phyloP scores from a whole-genome alignment of 2,113 vertebrate genomes.

The Halichoeres trimaculatus region DNA sequence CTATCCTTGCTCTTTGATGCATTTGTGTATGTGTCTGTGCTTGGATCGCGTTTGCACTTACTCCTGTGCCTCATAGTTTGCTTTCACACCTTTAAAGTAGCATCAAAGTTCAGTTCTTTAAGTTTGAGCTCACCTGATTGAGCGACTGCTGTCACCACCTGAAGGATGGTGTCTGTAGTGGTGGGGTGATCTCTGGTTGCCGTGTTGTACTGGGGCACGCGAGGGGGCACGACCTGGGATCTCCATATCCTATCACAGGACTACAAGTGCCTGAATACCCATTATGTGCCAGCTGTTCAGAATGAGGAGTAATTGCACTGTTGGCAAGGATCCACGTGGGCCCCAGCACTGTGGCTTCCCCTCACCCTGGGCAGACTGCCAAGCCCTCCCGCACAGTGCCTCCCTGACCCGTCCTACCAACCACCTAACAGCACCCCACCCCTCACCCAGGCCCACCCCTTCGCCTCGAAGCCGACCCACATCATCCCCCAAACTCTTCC shows the following conservation, averaged over 20 bases:
- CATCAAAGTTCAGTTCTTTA: neutral
- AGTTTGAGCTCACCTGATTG: slow-evolving; percentile 3
- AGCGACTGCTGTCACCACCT: neutral
- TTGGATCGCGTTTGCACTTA: slow-evolving; percentile 43
- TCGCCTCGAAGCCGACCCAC: slow-evolving; percentile 53
- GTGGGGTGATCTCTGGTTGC: slow-evolving; percentile 44
- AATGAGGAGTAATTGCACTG: slow-evolving; percentile 82
- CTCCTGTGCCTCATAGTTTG: slow-evolving; percentile 13
- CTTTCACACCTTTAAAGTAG: slow-evolving; percentile 17
- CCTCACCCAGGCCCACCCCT: slow-evolving; percentile 59
- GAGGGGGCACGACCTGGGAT: slow-evolving; percentile 74
- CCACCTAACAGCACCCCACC: slow-evolving; percentile 57
- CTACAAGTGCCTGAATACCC: slow-evolving; percentile 76
- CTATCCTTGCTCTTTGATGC: slow-evolving; percentile 58
- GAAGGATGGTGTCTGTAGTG: slow-evolving; percentile 8
- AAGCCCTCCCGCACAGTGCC: slow-evolving; percentile 75
- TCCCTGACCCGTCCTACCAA: slow-evolving; percentile 66
- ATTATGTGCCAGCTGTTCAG: slow-evolving; percentile 84
- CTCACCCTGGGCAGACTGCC: slow-evolving; percentile 63
- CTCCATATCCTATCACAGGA: slow-evolving; percentile 74
- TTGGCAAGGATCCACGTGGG: slow-evolving; percentile 78
- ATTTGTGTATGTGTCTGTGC: slow-evolving; percentile 22
- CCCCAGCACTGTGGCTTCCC: slow-evolving; percentile 66
- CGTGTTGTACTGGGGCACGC: slow-evolving; percentile 64
- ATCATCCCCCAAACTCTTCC: slow-evolving; percentile 70